Conservation (phyloP, 2,113 vertebrate species). For the Chascanopsetta lugubris region DNA sequence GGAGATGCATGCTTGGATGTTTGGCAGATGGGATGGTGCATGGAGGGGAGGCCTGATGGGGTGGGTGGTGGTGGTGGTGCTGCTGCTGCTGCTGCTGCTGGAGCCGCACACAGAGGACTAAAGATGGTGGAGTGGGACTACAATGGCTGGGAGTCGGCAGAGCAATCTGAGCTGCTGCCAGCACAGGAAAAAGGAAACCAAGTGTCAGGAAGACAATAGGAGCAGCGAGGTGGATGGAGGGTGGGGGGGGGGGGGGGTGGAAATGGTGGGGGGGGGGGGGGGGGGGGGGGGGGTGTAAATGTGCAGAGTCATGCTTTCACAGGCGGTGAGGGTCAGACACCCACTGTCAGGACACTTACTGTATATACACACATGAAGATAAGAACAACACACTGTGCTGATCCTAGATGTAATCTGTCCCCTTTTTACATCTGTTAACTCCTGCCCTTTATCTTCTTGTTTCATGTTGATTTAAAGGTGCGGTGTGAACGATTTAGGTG, state of each 20-base stretch:
- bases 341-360: background rate
- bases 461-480: too few species aligned
- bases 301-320: slow-evolving; percentile 20
- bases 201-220: slow-evolving; percentile 70
- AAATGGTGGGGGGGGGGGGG: slow-evolving; percentile 54
- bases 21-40: background rate
- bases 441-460: too few species aligned
- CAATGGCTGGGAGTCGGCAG: slow-evolving; percentile 34
- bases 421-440: too few species aligned
- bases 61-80: background rate
- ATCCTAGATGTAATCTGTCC: too few species aligned
- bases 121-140: slow-evolving; percentile 20
- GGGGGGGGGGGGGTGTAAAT: slow-evolving; percentile 58
- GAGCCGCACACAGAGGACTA: slow-evolving; percentile 11
- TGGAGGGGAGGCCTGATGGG: background rate
- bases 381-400: background rate
- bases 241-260: too few species aligned
- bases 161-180: slow-evolving; percentile 49
- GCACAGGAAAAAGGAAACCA: slow-evolving; percentile 77
- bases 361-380: background rate
- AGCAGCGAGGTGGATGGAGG: slow-evolving; percentile 63
- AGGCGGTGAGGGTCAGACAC: background rate
- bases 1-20: background rate
- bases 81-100: too few species aligned
- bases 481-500: background rate